phyloP scores from a whole-genome alignment of 2,113 vertebrate genomes.

The Prinia subflava region DNA sequence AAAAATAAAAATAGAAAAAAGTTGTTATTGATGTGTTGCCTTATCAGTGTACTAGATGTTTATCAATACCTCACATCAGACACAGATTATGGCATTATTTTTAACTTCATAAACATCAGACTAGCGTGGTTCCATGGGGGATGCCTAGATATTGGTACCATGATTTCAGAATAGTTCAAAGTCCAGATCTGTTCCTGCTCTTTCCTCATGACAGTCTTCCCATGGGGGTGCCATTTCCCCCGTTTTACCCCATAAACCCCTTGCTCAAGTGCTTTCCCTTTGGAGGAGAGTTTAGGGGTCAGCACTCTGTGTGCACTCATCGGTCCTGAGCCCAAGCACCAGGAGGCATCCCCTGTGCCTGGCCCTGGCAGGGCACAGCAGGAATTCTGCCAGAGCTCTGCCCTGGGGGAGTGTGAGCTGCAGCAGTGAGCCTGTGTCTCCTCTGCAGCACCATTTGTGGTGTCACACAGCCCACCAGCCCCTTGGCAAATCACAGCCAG shows the following conservation, averaged over 20 bases:
- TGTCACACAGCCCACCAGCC: not conserved
- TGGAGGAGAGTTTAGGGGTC: not conserved
- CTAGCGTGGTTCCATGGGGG: not conserved
- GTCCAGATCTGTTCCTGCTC: not conserved
- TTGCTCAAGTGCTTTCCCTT: not conserved
- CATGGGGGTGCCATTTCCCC: accelerated
- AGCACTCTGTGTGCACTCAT: not conserved
- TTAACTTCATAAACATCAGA: not conserved
- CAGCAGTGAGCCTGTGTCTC: not conserved
- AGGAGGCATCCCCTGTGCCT: not conserved
- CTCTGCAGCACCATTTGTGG: not conserved
- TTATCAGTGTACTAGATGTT: no score
- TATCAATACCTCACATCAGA: not conserved
- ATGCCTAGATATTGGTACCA: not conserved
- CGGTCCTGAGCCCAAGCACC: not conserved
- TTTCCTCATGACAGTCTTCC: not conserved
- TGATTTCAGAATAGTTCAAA: not conserved
- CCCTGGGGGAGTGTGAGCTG: no score
- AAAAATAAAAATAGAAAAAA: not conserved
- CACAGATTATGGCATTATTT: not conserved
- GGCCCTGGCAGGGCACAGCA: accelerated
- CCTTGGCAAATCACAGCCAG: not conserved
- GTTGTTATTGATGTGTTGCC: not conserved
- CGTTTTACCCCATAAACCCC: not conserved
- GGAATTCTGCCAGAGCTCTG: no score